Conservation (phyloP, 2,797 vertebrate genomes). For the Spondyliosoma cantharus region DNA sequence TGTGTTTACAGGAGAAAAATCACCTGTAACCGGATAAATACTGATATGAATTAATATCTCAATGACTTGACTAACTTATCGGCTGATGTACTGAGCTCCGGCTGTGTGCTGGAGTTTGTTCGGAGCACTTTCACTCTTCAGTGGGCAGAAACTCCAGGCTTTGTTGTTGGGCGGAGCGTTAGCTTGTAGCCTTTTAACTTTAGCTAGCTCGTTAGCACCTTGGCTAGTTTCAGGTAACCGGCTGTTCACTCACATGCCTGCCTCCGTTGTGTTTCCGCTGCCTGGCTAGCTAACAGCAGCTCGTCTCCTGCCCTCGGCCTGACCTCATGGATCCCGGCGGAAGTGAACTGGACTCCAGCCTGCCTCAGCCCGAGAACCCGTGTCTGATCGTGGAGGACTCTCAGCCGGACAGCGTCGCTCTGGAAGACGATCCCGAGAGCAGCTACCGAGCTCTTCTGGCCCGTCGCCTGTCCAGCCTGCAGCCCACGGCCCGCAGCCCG, state of each 20-base stretch:
- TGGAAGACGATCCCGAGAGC: slow-evolving; percentile 87
- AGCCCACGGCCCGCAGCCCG: slow-evolving; percentile 86
- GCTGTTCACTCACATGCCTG: not conserved
- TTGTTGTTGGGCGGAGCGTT: slow-evolving; percentile 53
- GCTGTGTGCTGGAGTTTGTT: no score
- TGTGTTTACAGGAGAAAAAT: not conserved
- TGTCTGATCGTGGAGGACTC: slow-evolving; percentile 95
- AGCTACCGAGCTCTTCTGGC: slow-evolving; percentile 86
- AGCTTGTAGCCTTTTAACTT: slow-evolving; percentile 12
- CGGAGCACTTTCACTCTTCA: not conserved
- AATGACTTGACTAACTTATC: accelerated
- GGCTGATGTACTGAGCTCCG: accelerated
- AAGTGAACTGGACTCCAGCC: slow-evolving; percentile 89
- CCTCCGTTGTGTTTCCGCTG: slow-evolving; percentile 1
- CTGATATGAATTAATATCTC: not conserved
- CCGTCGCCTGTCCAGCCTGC: slow-evolving; percentile 86
- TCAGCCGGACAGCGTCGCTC: slow-evolving; percentile 88
- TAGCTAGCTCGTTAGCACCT: slow-evolving; percentile 54
- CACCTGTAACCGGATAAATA: accelerated
- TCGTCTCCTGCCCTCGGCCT: slow-evolving; percentile 16
- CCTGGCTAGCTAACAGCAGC: slow-evolving; percentile 27
- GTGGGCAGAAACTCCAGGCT: not conserved
- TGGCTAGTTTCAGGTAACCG: not conserved
- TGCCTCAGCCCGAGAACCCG: slow-evolving; percentile 89
- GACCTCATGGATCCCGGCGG: slow-evolving; percentile 88